phyloP scores from a whole-genome alignment of 2,113 vertebrate genomes.

The Irena cyanogastra region DNA sequence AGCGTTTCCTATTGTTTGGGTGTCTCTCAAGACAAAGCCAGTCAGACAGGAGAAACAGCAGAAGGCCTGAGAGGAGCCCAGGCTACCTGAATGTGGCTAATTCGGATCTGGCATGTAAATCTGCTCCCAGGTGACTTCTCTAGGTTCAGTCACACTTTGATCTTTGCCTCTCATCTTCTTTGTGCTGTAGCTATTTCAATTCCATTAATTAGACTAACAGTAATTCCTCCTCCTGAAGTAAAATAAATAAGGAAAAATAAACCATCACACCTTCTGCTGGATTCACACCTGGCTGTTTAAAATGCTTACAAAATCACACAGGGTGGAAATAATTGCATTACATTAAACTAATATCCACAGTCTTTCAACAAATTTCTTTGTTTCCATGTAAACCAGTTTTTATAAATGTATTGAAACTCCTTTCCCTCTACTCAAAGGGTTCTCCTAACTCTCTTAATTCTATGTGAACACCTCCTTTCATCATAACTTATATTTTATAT shows the following conservation, averaged over 20 bases:
- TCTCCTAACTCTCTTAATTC: background rate
- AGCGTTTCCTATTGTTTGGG: background rate
- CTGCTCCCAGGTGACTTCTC: constrained; percentile 34
- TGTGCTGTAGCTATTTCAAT: constrained; percentile 20
- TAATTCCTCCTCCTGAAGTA: background rate
- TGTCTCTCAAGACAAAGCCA: background rate
- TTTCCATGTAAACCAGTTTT: background rate
- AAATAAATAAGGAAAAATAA: constrained; percentile 36
- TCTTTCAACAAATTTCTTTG: constrained; percentile 4
- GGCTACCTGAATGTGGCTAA: background rate
- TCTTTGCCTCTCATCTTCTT: constrained; percentile 47
- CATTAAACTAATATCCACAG: background rate
- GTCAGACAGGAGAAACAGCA: background rate
- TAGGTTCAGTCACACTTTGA: constrained; percentile 55
- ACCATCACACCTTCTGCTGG: background rate
- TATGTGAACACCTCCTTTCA: background rate
- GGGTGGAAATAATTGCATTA: background rate
- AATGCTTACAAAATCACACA: constrained; percentile 6
- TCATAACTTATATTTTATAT: background rate
- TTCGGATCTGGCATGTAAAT: constrained; percentile 1
- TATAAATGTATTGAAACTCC: background rate
- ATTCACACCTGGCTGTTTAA: constrained; percentile 21
- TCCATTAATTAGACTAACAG: constrained; percentile 23
- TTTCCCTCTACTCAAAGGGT: background rate
- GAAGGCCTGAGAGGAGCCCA: background rate